Conservation (phyloP, 2,797 vertebrate genomes). For the Brachyrhaphis roseni region DNA sequence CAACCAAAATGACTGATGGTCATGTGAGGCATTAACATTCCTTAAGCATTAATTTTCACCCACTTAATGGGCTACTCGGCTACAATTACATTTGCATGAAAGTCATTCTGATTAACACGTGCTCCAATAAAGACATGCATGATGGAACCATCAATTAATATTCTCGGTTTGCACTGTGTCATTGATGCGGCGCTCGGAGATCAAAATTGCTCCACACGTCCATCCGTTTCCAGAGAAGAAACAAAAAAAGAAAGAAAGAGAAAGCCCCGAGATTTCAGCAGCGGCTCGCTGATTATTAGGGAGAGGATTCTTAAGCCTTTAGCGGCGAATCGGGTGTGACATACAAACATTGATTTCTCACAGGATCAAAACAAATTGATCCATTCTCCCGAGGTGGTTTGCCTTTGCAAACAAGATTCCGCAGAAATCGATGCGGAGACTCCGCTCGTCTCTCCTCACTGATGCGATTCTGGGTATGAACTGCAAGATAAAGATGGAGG, state of each 20-base stretch:
- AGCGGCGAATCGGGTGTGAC: constrained; percentile 52
- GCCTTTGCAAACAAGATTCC: constrained; percentile 47
- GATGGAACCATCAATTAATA: constrained; percentile 61
- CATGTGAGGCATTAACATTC: constrained; percentile 62
- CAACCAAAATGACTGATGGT: constrained; percentile 40
- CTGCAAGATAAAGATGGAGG: constrained; percentile 14
- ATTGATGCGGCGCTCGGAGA: constrained; percentile 49
- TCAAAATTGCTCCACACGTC: constrained; percentile 47
- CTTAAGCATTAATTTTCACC: constrained; percentile 61
- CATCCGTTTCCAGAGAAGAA: constrained; percentile 25
- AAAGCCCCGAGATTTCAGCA: constrained; percentile 1
- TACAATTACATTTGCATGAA: constrained; percentile 72
- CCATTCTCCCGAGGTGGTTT: constrained; percentile 38
- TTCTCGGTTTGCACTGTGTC: constrained; percentile 28
- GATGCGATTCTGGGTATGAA: constrained; percentile 31
- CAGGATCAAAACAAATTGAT: constrained; percentile 65
- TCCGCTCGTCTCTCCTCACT: constrained; percentile 16
- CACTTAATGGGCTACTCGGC: constrained; percentile 59
- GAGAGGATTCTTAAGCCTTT: constrained; percentile 48
- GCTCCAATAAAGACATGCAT: constrained; percentile 64
- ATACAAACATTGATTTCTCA: constrained; percentile 62
- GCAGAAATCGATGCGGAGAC: constrained; percentile 42
- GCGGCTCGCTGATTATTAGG: constrained; percentile 42
- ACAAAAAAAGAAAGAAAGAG: neutral
- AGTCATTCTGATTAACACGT: constrained; percentile 78